A percentile compares a stretch with the other conserved stretches of the same genome.
Evolutionary conservation across 2,888 invertebrate genomes (phyloP).

Genomic region (Alitta virens): DNA sequence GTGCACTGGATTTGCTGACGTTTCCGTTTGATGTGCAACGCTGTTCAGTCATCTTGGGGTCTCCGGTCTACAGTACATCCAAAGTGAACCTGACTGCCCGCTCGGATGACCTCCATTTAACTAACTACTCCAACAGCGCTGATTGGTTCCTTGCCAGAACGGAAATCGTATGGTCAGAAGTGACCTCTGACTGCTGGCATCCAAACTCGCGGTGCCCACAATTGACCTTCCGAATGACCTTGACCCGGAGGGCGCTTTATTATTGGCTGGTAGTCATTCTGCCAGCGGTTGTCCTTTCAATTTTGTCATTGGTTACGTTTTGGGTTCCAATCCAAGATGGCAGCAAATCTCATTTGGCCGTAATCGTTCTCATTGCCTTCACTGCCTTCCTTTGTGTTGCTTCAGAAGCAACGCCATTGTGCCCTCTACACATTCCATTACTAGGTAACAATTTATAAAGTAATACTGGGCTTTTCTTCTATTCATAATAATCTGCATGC

Average conservation of each 20-base stretch:
- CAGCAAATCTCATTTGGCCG: not conserved
- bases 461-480: too few species aligned
- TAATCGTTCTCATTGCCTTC: conserved; percentile 12
- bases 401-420: conserved; percentile 4
- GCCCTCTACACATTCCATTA: conserved; percentile 6
- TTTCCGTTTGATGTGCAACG: conserved; percentile 13
- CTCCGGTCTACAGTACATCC: conserved; percentile 5
- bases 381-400: conserved; percentile 9
- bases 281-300: conserved; percentile 9
- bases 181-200: conserved; percentile 2
- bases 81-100: conserved; percentile 10
- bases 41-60: conserved; percentile 8
- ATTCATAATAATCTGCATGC: too few species aligned
- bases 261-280: conserved; percentile 6
- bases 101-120: not conserved
- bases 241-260: not conserved
- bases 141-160: conserved; percentile 11
- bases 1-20: conserved; percentile 6
- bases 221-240: not conserved
- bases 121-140: conserved; percentile 2
- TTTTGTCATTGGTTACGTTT: not conserved
- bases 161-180: not conserved
- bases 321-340: conserved; percentile 14
- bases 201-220: conserved; percentile 3
- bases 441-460: conserved; percentile 7